Conservation (phyloP, 2,797 vertebrate species). For the Peromyscus nudipes region DNA sequence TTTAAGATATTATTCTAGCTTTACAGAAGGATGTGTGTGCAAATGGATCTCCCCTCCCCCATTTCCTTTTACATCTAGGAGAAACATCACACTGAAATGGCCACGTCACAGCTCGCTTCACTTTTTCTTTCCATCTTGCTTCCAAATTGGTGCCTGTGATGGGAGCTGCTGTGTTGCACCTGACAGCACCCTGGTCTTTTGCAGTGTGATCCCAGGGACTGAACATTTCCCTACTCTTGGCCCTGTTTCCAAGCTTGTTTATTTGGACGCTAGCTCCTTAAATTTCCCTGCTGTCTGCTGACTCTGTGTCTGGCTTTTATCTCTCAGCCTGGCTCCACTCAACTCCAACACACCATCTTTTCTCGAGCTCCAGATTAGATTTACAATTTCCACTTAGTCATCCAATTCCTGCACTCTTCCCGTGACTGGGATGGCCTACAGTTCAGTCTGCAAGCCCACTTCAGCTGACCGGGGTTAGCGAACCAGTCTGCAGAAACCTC, state of each 20-base stretch:
- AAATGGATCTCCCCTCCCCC: not conserved
- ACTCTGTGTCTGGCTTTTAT: constrained; percentile 35
- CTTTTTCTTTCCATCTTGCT: not conserved
- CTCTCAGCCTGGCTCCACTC: not conserved
- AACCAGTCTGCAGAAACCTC: rapidly evolving
- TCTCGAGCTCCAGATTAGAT: not conserved
- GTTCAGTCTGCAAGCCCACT: not conserved
- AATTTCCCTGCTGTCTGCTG: not conserved
- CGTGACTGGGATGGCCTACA: not conserved
- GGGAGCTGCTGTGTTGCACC: not conserved
- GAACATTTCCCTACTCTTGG: not conserved
- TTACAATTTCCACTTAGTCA: not conserved
- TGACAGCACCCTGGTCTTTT: not conserved
- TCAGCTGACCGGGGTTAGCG: rapidly evolving
- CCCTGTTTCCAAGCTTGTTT: not conserved
- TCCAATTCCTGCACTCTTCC: not conserved
- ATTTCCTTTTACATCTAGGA: not conserved
- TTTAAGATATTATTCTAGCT: not conserved
- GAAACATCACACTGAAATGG: not conserved
- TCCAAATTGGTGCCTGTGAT: rapidly evolving
- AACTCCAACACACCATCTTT: not conserved
- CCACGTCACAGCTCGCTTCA: not conserved
- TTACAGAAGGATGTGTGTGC: not conserved
- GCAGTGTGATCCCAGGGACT: rapidly evolving
- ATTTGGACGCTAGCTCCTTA: not conserved